Base-by-base conservation (phyloP, 2,888 invertebrate genomes). In the Troides oblongomaculatus region DNA sequence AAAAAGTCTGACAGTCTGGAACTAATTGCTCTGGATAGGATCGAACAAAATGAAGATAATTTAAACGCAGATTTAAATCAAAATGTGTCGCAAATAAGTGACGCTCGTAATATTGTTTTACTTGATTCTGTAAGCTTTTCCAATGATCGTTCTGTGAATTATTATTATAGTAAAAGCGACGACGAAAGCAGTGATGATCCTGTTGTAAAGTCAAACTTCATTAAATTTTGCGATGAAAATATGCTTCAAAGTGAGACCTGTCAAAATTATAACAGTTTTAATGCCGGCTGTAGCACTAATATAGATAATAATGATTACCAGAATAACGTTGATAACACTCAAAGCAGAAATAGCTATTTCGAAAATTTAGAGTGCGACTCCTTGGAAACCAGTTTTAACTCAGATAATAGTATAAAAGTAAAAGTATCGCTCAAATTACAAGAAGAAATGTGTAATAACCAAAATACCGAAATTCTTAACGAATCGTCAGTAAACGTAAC, bases 181-280 rank as follows among this genome's bases (percentile, higher is more conserved):
- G 83, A 84, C 63, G 84, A 79, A 71, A 83, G 75, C 67, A 81
- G 77, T 69, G 84, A 85, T 64, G 82, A 78, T 74, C 79, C 72
- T 21, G 69, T 72, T 5, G 79, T 77, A 74, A 81, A 78, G 68
- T 82, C 87, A 0, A 80, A 84, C 71, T 85, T 88, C 76, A 83
- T 84, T 62, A 87, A 87, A 70, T 89, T 86, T 80, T 86, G 89
- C 74, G 88, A 91, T 72, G 81, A 87, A 80, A 91, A 89, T 79
- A 92, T 92, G 92, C 83, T 92, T 43, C 87, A 84, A 81, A 91
- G 91, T 78, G 92, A 92, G 81, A 89, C 86, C 36, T 89, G 87
- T 78, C 87, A 90, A 78, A 82, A 84, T 75, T 92, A 83, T 78
- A 90, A 91, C 79, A 91, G 92, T 83, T 92, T 92, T 84, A 85